Conservation (phyloP, 1,140 invertebrate species). For the Centruroides sculpturatus region DNA sequence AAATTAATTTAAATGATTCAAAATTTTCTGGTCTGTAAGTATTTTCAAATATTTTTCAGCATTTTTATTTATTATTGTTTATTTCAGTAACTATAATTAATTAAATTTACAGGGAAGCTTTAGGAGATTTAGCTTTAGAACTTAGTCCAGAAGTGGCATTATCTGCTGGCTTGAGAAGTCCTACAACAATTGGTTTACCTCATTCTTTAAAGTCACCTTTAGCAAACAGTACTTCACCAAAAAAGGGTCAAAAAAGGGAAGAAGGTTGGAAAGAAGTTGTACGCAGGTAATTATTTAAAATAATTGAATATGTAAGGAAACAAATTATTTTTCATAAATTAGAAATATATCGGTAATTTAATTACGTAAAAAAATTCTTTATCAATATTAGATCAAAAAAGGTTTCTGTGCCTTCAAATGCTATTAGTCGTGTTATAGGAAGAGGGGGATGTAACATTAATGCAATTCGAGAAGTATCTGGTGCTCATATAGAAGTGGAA, state of each 20-base stretch:
- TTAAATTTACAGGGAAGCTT: slow-evolving; percentile 1
- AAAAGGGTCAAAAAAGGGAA: slow-evolving; percentile 57
- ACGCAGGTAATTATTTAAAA: slow-evolving; percentile 37
- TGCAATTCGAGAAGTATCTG: slow-evolving; percentile 82
- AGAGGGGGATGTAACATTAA: slow-evolving; percentile 93
- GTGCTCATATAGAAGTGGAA: slow-evolving; percentile 94
- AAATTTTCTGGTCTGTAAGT: no score
- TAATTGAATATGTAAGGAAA: not conserved
- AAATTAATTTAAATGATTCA: no score
- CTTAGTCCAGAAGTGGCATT: slow-evolving; percentile 8
- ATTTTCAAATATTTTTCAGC: no score
- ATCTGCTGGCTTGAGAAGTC: slow-evolving; percentile 5
- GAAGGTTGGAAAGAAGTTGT: slow-evolving; percentile 97
- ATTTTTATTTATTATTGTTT: no score
- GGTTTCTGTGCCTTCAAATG: slow-evolving; percentile 82
- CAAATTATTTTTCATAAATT: not conserved
- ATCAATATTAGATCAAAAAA: slow-evolving; percentile 46
- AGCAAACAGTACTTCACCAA: slow-evolving; percentile 31
- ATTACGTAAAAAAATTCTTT: not conserved
- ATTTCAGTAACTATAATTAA: no score
- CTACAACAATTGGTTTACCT: slow-evolving; percentile 3
- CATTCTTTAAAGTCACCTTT: slow-evolving; percentile 9
- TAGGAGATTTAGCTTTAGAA: slow-evolving; percentile 2
- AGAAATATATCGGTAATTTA: not conserved
- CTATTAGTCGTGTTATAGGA: slow-evolving; percentile 89